A percentile compares a stretch with the other conserved stretches of the same genome.
phyloP scores from a whole-genome alignment of 2,113 vertebrate genomes.

The Rhombomys opimus region DNA sequence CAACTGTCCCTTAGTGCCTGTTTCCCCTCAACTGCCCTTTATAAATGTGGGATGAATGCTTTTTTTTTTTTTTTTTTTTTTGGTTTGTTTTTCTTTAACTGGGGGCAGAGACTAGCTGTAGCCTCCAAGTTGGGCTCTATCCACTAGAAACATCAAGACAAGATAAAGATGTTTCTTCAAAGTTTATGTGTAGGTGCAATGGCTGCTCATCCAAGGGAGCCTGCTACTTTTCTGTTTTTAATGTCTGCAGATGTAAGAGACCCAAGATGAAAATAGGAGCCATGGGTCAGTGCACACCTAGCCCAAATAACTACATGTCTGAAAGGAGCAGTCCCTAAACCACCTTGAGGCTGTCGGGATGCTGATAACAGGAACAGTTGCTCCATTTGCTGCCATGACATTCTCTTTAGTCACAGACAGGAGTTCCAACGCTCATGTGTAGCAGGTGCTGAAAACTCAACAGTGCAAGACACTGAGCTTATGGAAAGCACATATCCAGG shows the following conservation, averaged over 20 bases:
- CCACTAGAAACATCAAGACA: not conserved
- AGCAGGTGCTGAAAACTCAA: not conserved
- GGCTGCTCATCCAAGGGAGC: not conserved
- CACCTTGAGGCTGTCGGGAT: not conserved
- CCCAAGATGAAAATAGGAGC: not conserved
- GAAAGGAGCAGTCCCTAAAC: not conserved
- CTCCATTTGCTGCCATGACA: rapidly evolving
- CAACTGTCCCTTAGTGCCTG: no score
- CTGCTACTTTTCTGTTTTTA: not conserved
- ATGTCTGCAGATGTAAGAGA: not conserved
- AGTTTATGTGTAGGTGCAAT: not conserved
- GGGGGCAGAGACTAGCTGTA: not conserved
- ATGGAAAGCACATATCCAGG: not conserved
- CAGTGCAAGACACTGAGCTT: not conserved
- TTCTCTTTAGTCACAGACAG: not conserved
- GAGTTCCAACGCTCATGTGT: not conserved
- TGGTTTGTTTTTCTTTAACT: not conserved
- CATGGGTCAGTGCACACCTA: not conserved
- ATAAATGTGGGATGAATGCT: not conserved
- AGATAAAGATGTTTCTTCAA: not conserved
- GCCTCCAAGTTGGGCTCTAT: not conserved
- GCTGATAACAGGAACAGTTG: no score
- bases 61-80: not conserved
- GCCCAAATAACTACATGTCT: not conserved
- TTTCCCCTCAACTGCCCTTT: not conserved